phyloP scores from a whole-genome alignment of 2,113 vertebrate genomes.

The Puntigrus tetrazona region DNA sequence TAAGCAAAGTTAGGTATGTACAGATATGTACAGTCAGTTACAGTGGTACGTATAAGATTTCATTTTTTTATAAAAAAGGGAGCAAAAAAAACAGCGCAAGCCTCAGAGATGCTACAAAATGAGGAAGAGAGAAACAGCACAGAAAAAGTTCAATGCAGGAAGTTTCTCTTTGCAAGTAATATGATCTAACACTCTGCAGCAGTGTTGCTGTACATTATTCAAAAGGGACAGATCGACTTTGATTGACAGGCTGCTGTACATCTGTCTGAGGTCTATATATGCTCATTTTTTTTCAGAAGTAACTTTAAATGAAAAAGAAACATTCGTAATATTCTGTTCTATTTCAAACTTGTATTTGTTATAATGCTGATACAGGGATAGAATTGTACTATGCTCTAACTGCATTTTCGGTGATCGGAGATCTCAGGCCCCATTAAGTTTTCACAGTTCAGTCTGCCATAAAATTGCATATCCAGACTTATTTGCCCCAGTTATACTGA shows the following conservation, averaged over 20 bases:
- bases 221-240: constrained; percentile 31
- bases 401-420: background rate
- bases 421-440: background rate
- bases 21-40: background rate
- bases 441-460: background rate
- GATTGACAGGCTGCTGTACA: constrained; percentile 37
- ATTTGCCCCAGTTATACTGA: background rate
- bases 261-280: background rate
- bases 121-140: background rate
- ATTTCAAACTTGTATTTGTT: background rate
- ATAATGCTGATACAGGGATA: background rate
- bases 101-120: background rate
- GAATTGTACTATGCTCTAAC: background rate
- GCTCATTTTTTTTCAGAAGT: background rate
- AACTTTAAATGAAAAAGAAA: background rate
- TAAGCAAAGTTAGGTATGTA: background rate
- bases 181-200: background rate
- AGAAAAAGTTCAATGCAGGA: background rate
- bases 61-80: background rate
- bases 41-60: background rate
- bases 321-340: background rate
- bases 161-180: constrained; percentile 38
- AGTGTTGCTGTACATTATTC: constrained; percentile 37
- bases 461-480: background rate
- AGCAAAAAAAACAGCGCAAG: background rate